These are phyloP conservation scores for Conus ventricosus DNA, from an alignment of 1,140 invertebrate species.

Conservation along the genomic window DNA sequence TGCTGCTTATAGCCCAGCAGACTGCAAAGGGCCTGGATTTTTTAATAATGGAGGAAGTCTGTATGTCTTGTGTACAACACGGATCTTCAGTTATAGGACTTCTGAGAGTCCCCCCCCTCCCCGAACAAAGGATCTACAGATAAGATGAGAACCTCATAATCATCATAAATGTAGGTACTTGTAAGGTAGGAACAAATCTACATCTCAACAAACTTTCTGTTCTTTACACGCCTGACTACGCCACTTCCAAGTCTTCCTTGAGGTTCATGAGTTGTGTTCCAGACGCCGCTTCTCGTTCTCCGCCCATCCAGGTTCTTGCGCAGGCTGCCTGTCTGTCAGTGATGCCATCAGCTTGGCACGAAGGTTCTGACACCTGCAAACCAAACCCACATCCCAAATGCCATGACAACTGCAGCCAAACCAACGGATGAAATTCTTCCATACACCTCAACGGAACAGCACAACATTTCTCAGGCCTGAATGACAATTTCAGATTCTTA, in stretches of 20 bases:
- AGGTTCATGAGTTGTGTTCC: constrained; percentile 70
- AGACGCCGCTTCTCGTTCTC: constrained; percentile 69
- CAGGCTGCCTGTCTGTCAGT: constrained; percentile 62
- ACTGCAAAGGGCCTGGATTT: too few relatives aligned
- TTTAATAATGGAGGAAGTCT: too few relatives aligned
- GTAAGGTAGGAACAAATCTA: too few relatives aligned
- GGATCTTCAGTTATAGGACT: too few relatives aligned
- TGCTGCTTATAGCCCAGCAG: too few relatives aligned
- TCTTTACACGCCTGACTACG: constrained; percentile 51
- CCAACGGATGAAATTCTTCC: not conserved
- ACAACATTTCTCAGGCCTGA: not conserved
- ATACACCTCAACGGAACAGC: not conserved
- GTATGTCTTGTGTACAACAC: too few relatives aligned
- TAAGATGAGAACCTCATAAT: too few relatives aligned
- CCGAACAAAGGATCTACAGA: too few relatives aligned
- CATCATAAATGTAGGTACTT: too few relatives aligned
- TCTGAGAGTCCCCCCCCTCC: too few relatives aligned
- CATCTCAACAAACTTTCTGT: too few relatives aligned
- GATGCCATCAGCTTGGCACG: constrained; percentile 67
- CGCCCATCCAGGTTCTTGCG: constrained; percentile 68
- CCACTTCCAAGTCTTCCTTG: constrained; percentile 70
- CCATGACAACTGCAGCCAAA: not conserved
- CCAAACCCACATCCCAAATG: constrained; percentile 76
- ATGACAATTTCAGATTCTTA: too few relatives aligned
- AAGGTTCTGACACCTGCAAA: constrained; percentile 62